Conservation (phyloP, 64 coral and sea anemone species). For the Dendronephthya gigantea region DNA sequence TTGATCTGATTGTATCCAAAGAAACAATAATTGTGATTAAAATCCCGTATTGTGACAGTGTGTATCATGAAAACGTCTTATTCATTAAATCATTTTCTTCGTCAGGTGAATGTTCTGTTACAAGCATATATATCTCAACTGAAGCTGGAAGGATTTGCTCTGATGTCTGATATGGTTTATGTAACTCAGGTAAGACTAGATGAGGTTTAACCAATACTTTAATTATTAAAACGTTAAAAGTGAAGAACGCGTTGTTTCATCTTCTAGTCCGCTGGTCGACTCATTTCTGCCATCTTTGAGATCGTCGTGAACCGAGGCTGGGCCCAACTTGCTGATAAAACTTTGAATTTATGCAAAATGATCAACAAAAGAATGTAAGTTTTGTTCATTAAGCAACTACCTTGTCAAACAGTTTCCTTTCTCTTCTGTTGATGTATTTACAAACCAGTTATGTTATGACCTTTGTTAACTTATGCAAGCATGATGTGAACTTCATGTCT, state of each 20-base stretch:
- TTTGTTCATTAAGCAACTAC: not conserved
- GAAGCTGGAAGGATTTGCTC: slow-evolving; percentile 90
- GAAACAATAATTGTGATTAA: no score
- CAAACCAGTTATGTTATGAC: no score
- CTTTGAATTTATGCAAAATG: slow-evolving; percentile 89
- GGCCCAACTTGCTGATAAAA: slow-evolving; percentile 84
- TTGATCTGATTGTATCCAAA: not conserved
- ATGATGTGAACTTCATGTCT: no score
- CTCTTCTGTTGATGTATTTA: no score
- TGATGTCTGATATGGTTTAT: slow-evolving; percentile 96
- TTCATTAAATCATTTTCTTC: not conserved
- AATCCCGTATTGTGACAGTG: not conserved
- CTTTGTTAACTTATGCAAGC: no score
- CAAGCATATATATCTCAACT: slow-evolving; percentile 95
- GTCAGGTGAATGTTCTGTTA: slow-evolving; percentile 80
- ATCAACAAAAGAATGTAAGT: slow-evolving; percentile 97
- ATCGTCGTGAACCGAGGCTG: slow-evolving; percentile 97
- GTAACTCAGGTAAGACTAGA: slow-evolving; percentile 55
- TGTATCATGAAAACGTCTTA: not conserved
- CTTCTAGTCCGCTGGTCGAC: slow-evolving; percentile 70
- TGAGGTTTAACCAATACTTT: not conserved
- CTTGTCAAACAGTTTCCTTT: no score
- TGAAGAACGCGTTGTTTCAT: not conserved
- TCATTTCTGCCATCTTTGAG: slow-evolving; percentile 97
- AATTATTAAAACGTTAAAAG: not conserved